Conservation (phyloP, 2,888 invertebrate species). For the Desoria tigrina region DNA sequence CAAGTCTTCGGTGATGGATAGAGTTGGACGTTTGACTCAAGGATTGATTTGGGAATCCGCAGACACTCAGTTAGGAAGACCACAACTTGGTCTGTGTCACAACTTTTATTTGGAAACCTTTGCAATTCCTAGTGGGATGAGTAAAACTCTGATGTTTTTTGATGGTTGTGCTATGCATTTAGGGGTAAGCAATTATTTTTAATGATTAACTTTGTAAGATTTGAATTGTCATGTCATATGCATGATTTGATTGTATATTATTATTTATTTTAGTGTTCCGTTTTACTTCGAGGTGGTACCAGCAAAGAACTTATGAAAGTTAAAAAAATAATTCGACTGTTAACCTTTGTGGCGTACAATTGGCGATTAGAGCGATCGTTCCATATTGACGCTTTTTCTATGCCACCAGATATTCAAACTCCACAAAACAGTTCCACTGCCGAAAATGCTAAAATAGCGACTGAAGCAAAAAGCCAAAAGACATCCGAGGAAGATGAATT, state of each 20-base stretch:
- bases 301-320: conserved; percentile 74
- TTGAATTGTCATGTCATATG: background rate
- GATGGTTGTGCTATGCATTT: conserved; percentile 84
- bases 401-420: conserved; percentile 65
- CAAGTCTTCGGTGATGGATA: conserved; percentile 75
- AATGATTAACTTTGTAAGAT: background rate
- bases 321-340: conserved; percentile 77
- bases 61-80: conserved; percentile 80
- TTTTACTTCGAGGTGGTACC: conserved; percentile 76
- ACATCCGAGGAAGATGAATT: no score
- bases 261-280: conserved; percentile 64
- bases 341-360: conserved; percentile 84
- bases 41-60: conserved; percentile 84
- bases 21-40: conserved; percentile 74
- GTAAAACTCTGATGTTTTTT: conserved; percentile 89
- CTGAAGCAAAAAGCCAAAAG: no score
- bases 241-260: conserved; percentile 16
- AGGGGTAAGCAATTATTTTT: conserved; percentile 58
- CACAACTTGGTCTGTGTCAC: conserved; percentile 80
- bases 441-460: no score
- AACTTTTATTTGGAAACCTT: conserved; percentile 73
- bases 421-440: no score
- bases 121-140: conserved; percentile 60
- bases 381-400: conserved; percentile 81
- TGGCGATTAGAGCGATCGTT: conserved; percentile 90